Evolutionary conservation across 2,888 invertebrate species (phyloP), one percentile per base, ranked within the genome.

Genomic region (Agrotis exclamationis): DNA sequence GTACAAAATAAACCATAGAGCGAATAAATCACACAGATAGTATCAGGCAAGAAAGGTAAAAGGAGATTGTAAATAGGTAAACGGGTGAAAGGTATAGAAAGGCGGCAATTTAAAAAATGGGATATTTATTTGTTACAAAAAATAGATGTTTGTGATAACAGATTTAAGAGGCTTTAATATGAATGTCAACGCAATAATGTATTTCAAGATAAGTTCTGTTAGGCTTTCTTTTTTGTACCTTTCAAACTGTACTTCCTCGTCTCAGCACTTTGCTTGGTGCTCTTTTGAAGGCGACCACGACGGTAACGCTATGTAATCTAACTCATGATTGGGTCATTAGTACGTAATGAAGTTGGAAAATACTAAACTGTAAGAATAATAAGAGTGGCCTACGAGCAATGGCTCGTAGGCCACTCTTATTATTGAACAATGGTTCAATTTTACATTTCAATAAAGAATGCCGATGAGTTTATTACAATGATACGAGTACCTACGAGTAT

Each of bases 11-110:
- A 67, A 70, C 48, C 20, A 22, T 58, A 28, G 59, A 59, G 39
- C 33, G 3, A 69, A 68, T 74, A 53, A 70, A 72, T 70, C 50
- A 68, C 64, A 44, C 18, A 65, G 73, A 76, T 79, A 57, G 13
- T 70, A 76, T 76, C 67, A 54, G 65, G 63, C 65, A 60, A 73
- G 67, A 82, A 78, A 81, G 68, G 78, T 78, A 83, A 84, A 82
- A 80, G 74, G 73, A 83, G 59, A 76, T 71, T 33, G 60, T 72
- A 73, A 77, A 80, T 84, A 76, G 77, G 80, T 84, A 84, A 86
- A 86, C 71, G 72, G 79, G 88, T 87, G 89, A 91, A 90, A 90
- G 90, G 87, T 77, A 78, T 86, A 83, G 87, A 86, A 88, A 89
- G 88, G 79, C 70, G 76, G 75, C 68, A 65, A 80, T 78, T 81